These are phyloP conservation scores for Drosophila paramelanica DNA, from an alignment of 2,888 invertebrate species.

Conservation along the genomic window DNA sequence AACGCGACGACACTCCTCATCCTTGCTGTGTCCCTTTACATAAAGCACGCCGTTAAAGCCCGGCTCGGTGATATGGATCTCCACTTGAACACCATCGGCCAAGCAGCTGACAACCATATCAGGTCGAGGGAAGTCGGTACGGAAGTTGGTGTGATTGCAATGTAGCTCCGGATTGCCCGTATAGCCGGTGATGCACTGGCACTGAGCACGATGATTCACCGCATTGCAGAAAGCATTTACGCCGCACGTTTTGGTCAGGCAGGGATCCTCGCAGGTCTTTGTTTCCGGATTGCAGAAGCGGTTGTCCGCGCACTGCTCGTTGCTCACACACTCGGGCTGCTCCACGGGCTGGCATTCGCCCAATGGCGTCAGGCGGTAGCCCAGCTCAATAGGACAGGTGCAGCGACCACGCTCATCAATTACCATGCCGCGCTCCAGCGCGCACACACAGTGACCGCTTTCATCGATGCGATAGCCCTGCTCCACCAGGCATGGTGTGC, in stretches of 20 bases:
- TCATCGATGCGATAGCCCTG: slow-evolving; percentile 91
- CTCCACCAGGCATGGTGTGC: slow-evolving; percentile 89
- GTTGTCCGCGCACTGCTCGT: slow-evolving; percentile 91
- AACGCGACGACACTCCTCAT: slow-evolving; percentile 93
- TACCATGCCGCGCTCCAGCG: slow-evolving; percentile 91
- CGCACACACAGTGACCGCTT: slow-evolving; percentile 93
- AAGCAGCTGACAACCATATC: slow-evolving; percentile 95
- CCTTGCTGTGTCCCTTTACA: slow-evolving; percentile 97
- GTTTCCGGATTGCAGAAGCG: slow-evolving; percentile 90
- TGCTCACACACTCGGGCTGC: slow-evolving; percentile 88
- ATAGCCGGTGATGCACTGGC: slow-evolving; percentile 91
- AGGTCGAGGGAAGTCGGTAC: slow-evolving; percentile 93
- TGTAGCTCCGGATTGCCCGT: slow-evolving; percentile 90
- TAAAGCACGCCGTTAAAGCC: slow-evolving; percentile 96
- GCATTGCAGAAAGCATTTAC: slow-evolving; percentile 92
- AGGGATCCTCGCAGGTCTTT: slow-evolving; percentile 92
- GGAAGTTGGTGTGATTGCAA: slow-evolving; percentile 88
- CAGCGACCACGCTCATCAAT: slow-evolving; percentile 92
- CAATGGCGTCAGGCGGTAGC: slow-evolving; percentile 87
- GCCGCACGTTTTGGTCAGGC: slow-evolving; percentile 90
- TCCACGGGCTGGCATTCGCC: slow-evolving; percentile 87
- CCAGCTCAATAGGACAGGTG: slow-evolving; percentile 89
- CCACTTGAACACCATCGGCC: slow-evolving; percentile 95
- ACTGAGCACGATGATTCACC: slow-evolving; percentile 90
- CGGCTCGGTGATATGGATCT: slow-evolving; percentile 89